Evolutionary conservation across 2,888 invertebrate genomes (phyloP).

Genomic region (Drosophila barbarae): DNA sequence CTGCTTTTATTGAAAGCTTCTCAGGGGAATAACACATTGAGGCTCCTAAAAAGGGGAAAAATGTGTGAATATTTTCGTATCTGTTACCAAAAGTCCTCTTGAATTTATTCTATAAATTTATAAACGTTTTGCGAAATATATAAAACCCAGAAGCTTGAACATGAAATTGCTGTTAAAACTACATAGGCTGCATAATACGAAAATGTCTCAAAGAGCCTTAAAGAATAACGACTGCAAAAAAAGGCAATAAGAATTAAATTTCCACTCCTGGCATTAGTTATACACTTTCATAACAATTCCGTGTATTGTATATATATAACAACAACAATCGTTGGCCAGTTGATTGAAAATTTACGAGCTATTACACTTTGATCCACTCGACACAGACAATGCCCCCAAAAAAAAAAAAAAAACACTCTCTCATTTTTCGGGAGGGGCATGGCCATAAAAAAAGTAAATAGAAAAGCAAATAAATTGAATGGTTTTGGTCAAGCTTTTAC

Average conservation of each 20-base stretch:
- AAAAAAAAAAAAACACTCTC: not conserved
- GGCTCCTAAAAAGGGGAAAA: not conserved
- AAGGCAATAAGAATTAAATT: slow-evolving; percentile 12
- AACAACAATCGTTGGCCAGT: slow-evolving; percentile 14
- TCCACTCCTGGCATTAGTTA: slow-evolving; percentile 8
- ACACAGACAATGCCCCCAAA: slow-evolving; percentile 21
- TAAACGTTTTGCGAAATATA: not conserved
- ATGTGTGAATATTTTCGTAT: not conserved
- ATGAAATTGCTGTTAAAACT: not conserved
- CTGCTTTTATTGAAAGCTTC: not conserved
- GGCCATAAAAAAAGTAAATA: slow-evolving; percentile 21
- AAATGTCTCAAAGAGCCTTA: not conserved
- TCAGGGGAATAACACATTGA: not conserved
- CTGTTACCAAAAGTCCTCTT: not conserved
- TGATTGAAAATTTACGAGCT: slow-evolving; percentile 48
- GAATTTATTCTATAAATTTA: not conserved
- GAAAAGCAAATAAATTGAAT: slow-evolving; percentile 40
- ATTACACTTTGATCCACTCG: slow-evolving; percentile 44
- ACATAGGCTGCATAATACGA: not conserved
- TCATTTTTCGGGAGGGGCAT: slow-evolving; percentile 4
- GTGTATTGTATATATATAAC: slow-evolving; percentile 1
- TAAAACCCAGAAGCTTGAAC: not conserved
- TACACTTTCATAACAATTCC: slow-evolving; percentile 14
- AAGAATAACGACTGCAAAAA: not conserved
- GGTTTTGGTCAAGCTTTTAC: slow-evolving; percentile 37